Conservation (phyloP, 2,888 invertebrate species). For the Chymomyza procnemis region DNA sequence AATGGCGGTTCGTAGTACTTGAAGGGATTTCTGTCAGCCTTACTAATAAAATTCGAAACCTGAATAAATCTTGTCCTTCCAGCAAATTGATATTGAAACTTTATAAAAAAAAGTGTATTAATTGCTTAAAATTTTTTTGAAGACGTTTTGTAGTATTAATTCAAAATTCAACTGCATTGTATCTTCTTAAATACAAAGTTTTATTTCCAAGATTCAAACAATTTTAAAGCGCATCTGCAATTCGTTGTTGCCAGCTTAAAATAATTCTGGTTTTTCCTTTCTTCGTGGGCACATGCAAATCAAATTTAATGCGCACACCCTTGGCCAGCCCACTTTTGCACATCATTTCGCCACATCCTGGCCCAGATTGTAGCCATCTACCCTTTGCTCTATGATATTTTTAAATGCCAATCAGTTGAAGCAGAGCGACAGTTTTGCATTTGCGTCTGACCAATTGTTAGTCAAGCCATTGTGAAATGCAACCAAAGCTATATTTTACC, state of each 20-base stretch:
- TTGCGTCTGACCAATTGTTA: not conserved
- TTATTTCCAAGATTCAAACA: no score
- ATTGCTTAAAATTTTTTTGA: no score
- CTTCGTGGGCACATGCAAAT: constrained; percentile 3
- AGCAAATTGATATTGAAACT: no score
- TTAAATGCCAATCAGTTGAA: not conserved
- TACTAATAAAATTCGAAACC: no score
- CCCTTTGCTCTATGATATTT: not conserved
- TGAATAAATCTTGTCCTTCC: no score
- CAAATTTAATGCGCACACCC: constrained; percentile 15
- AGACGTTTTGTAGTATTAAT: no score
- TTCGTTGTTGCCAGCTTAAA: not conserved
- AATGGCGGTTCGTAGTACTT: no score
- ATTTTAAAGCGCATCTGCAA: no score
- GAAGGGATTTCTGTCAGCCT: no score
- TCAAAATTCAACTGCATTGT: no score
- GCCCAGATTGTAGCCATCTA: not conserved
- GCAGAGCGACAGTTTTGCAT: not conserved
- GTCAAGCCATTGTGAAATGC: not conserved
- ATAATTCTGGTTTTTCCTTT: not conserved
- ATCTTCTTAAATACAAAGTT: no score
- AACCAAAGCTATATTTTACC: not conserved
- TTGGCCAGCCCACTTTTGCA: not conserved
- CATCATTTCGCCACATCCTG: not conserved
- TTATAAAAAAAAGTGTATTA: no score